phyloP scores from a whole-genome alignment of 2,888 invertebrate genomes.

The Cheilosia scutellata region DNA sequence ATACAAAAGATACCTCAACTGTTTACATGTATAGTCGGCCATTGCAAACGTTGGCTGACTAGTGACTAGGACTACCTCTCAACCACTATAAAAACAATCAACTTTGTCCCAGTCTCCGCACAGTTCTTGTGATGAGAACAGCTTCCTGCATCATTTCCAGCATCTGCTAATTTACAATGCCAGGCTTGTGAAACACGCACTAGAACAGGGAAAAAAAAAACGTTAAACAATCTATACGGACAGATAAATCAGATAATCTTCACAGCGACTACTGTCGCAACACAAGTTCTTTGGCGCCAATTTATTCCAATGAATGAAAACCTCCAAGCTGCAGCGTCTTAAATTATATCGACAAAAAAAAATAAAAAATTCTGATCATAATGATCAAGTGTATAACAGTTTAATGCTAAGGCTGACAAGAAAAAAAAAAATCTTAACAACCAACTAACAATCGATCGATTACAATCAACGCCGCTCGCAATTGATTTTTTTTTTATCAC shows the following conservation, averaged over 20 bases:
- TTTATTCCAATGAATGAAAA: constrained; percentile 54
- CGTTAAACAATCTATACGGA: constrained; percentile 12
- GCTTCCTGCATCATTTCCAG: constrained; percentile 11
- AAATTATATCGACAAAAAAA: constrained; percentile 38
- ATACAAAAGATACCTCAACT: too few relatives aligned
- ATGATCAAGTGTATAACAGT: constrained; percentile 62
- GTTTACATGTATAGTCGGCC: too few relatives aligned
- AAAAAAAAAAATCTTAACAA: background rate
- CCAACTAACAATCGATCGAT: constrained; percentile 53
- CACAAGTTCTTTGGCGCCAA: constrained; percentile 57
- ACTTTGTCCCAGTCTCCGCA: background rate
- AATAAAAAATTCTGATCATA: constrained; percentile 44
- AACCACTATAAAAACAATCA: background rate
- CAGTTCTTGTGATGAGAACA: background rate
- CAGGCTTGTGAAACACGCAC: constrained; percentile 5
- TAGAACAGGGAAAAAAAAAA: background rate
- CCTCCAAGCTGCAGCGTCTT: background rate
- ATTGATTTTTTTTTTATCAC: constrained; percentile 32
- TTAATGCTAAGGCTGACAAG: constrained; percentile 6
- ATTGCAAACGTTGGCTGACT: too few relatives aligned
- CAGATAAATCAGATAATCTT: constrained; percentile 48
- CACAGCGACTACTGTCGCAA: constrained; percentile 13
- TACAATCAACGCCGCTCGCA: constrained; percentile 63
- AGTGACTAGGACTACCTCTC: too few relatives aligned
- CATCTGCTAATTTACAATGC: constrained; percentile 12